Evolutionary conservation across 2,888 invertebrate species (phyloP), one percentile per base, ranked within the genome.

Genomic region (Cerastis leucographa): DNA sequence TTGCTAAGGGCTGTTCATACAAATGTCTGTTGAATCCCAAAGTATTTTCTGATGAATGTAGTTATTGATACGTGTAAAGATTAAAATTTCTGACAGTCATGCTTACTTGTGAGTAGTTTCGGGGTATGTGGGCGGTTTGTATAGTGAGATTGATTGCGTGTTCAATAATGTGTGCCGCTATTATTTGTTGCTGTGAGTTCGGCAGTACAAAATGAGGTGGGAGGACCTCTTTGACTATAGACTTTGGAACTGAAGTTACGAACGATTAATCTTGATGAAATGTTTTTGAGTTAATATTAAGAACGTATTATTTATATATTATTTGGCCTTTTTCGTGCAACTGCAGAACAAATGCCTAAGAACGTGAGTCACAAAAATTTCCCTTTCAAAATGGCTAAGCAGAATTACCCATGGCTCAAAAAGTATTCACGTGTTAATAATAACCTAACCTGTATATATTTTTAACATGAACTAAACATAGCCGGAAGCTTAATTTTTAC

Each of bases 11-110:
- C 54, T 74, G 69, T 83, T 76, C 77, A 76, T 82, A 88, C 84
- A 86, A 87, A 87, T 85, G 82, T 79, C 54, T 85, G 74, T 69
- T 79, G 78, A 84, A 81, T 80, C 64, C 71, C 72, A 81, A 76
- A 81, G 77, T 75, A 70, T 74, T 80, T 83, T 84, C 69, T 77
- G 74, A 83, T 83, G 72, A 80, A 40, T 46, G 49, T 51, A 71
- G 76, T 72, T 87, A 87, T 84, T 87, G 81, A 88, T 88, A 84
- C 80, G 76, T 79, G 77, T 80, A 66, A 73, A 83, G 74, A 83
- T 86, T 85, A 75, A 77, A 74, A 61, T 80, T 80, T 76, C 64
- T 62, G 70, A 74, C 49, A 69, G 80, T 88, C 88, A 88, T 80
- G 86, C 78, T 86, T 69, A 84, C 65, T 19, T 67, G 65, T 61